Conservation (phyloP, 92 coral and sea anemone genomes). For the Porites cylindrica region DNA sequence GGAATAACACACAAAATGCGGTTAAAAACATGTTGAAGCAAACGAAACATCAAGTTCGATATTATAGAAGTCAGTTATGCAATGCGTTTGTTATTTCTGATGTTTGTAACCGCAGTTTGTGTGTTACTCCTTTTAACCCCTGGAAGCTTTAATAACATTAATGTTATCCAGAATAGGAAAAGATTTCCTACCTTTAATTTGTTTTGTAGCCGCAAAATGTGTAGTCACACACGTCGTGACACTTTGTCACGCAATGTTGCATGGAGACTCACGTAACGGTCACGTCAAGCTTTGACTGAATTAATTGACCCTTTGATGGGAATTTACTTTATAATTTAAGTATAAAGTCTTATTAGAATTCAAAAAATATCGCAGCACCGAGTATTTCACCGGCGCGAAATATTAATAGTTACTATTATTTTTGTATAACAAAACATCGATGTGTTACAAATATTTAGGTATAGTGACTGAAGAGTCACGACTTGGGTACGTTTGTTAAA, state of each 20-base stretch:
- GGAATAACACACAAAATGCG: no score
- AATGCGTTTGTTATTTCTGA: no score
- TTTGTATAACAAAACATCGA: background rate
- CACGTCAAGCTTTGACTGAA: background rate
- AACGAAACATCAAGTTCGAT: no score
- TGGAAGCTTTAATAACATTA: no score
- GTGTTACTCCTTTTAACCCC: slow-evolving; percentile 1
- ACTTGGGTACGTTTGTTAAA: background rate
- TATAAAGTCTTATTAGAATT: slow-evolving; percentile 31
- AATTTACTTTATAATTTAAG: slow-evolving; percentile 27
- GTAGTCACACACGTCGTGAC: background rate
- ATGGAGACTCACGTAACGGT: background rate
- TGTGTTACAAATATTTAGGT: background rate
- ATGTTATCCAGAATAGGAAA: background rate
- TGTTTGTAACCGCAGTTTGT: background rate
- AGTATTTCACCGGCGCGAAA: slow-evolving; percentile 8
- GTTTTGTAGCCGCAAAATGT: background rate
- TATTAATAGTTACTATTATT: background rate
- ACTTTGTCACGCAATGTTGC: background rate
- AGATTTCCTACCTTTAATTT: background rate
- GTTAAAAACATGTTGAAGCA: no score
- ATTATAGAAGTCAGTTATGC: no score
- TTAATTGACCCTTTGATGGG: background rate
- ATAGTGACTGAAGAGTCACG: background rate
- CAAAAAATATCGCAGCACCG: slow-evolving; percentile 47